Base-by-base conservation (phyloP, 2,797 vertebrate species). In the Schizothorax lantsangensis region DNA sequence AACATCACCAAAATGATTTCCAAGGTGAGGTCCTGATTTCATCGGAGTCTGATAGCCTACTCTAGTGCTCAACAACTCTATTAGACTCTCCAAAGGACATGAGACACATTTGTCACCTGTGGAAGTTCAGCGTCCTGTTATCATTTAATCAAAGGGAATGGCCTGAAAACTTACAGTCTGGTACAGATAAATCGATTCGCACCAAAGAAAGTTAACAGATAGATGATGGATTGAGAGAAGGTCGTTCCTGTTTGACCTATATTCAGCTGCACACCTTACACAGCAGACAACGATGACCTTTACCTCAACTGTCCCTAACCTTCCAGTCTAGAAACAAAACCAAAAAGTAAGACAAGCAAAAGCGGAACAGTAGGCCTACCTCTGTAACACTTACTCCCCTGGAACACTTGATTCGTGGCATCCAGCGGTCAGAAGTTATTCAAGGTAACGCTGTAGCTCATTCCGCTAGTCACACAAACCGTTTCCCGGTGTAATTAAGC, bases 281-380 rank as follows among this genome's bases (percentile, higher is more conserved):
- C 88, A 91, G 75, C 36, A 64, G 92, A 91, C 90, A 86, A 81
- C 14, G 62, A 52, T 89, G 90, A 94, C 93, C 91, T 94, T 95
- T 94, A 68, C 2, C 83, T 92, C 84, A 91, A 91, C 91, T 91
- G 77, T 59, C 10, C 33, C 83, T 92, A 91, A 92, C 91, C 89
- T 94, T 91, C 84, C 19, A 66, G 71, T 85, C 69, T 80, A 74
- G 59, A 45, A 77, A 88, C 52, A 43, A 74, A 88, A 77, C 59
- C 62, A 68, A 75, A 86, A 82, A 85, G 62, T 26, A 38, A 75
- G 43, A 36, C 49, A 36, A 47, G n/a, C 43, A 68, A 38, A 88
- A 87, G n/a, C 79, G 66, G 54, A 84, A 52, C 75, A 78, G 62
- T n/a, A n/a, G n/a, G n/a, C n/a, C n/a, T 9, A 84, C 19, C 12